phyloP scores from a whole-genome alignment of 2,113 vertebrate species.

The Seriola rivoliana region DNA sequence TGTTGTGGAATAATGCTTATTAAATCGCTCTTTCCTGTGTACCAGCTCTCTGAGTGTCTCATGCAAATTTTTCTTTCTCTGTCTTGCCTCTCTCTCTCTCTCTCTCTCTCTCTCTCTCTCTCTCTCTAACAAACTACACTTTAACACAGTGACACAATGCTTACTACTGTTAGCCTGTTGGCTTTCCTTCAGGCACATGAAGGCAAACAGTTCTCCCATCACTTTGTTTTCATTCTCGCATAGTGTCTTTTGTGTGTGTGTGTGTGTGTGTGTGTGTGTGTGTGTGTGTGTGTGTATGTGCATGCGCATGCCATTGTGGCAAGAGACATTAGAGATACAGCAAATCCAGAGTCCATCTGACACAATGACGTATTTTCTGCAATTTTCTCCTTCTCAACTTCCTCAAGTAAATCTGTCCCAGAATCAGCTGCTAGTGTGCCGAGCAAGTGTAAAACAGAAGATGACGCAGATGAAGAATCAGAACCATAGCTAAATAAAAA shows the following conservation, averaged over 20 bases:
- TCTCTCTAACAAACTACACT: slow-evolving; percentile 22
- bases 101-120: slow-evolving; percentile 4
- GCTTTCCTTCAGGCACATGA: slow-evolving; percentile 12
- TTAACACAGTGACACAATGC: slow-evolving; percentile 28
- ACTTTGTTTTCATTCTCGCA: slow-evolving; percentile 4
- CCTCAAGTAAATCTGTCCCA: too few species aligned
- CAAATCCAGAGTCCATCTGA: background rate
- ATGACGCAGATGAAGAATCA: too few species aligned
- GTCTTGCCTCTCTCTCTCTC: slow-evolving; percentile 6
- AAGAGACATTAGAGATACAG: background rate
- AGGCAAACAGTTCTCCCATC: background rate
- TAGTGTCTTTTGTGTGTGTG: background rate
- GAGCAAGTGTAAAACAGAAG: too few species aligned
- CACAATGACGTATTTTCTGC: too few species aligned
- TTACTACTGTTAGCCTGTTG: slow-evolving; percentile 12
- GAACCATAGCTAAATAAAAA: too few species aligned
- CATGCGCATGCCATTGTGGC: background rate
- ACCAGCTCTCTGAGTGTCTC: slow-evolving; percentile 22
- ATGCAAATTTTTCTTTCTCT: slow-evolving; percentile 18
- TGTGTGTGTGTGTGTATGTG: background rate
- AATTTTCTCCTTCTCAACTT: too few species aligned
- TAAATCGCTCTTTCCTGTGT: slow-evolving; percentile 29
- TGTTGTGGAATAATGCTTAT: slow-evolving; percentile 63
- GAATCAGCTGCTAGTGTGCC: too few species aligned
- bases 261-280: background rate